Base-by-base conservation (phyloP, 2,113 vertebrate species). In the Oxygymnocypris stewartii region DNA sequence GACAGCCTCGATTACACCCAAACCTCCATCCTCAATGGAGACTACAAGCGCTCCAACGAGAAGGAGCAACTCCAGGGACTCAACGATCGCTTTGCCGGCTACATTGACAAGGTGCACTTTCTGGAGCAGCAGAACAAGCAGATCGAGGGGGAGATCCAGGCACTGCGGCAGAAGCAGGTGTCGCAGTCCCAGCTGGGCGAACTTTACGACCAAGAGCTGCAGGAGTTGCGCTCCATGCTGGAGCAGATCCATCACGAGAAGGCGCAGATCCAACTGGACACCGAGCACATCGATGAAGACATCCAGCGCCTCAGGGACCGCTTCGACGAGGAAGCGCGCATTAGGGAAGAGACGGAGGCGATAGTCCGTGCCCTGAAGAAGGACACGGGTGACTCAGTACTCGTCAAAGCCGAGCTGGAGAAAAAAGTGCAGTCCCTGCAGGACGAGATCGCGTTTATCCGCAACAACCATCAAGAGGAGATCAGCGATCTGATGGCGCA, bases 121-220 rank as follows among this genome's bases (percentile, higher is more conserved):
- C 93, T 99, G 94, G 98, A 99, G 94, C 97, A 98, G 94, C 97
- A 99, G 95, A 99, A 99, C 95, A 94, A 96, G 95, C 97, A 96
- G 94, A 95, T 99, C 84, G 98, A 99, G 92, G 93, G 91, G 4
- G 98, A 99, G 95, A 97, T 99, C 95, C 96, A 96, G 84, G 96
- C 97, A 51, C 96, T 99, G 95, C 94, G 98, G 88, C 95, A 98
- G 93, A 97, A 96, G 85, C 98, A 99, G 93, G 96, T 96, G 86
- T 96, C 96, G 13, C 94, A 96, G 85, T 91, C 96, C 57, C 96
- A 98, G 92, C 94, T 99, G 90, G 96, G 97, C 59, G 97, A 98
- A n/a, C 94, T 95, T 54, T 98, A 99, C 76, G 97, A 98, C 90
- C 96, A 97, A 90, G 98, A 99, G 93, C 95, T 99, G 93, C 95